Percentiles rank a stretch among this genome's conserved stretches.
Evolutionary conservation across 2,797 vertebrate species (phyloP).

Genomic region (Echeneis naucrates): DNA sequence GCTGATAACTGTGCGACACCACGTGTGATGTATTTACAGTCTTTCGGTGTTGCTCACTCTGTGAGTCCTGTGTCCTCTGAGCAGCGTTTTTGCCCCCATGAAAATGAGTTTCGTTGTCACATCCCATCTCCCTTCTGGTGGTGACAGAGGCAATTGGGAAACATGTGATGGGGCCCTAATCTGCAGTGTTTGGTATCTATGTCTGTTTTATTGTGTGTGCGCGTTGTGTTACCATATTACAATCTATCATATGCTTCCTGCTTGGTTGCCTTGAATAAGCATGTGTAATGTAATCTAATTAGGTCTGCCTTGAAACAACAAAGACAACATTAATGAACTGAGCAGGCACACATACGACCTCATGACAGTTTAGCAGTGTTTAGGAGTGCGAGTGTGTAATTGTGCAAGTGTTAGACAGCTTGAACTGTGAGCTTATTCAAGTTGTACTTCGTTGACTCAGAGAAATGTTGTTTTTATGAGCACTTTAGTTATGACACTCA

Average conservation of each 20-base stretch:
- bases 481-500: conserved; percentile 33
- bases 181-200: conserved; percentile 5
- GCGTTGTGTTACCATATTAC: not conserved
- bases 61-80: not conserved
- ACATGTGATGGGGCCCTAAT: conserved; percentile 20
- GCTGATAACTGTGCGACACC: conserved; percentile 38
- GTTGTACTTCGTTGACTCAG: conserved; percentile 31
- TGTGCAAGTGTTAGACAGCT: conserved; percentile 32
- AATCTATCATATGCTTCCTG: conserved; percentile 37
- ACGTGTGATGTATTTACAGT: conserved; percentile 49
- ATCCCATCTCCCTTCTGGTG: conserved; percentile 34
- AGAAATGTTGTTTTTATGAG: conserved; percentile 41
- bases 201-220: not conserved
- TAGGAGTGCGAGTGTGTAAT: not conserved
- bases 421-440: conserved; percentile 39
- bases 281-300: conserved; percentile 62
- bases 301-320: conserved; percentile 48
- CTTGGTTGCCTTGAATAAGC: conserved; percentile 38
- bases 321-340: conserved; percentile 61
- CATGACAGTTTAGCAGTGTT: conserved; percentile 1
- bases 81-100: conserved; percentile 24
- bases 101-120: conserved; percentile 49
- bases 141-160: conserved; percentile 23
- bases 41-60: conserved; percentile 38
- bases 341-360: conserved; percentile 6